Conservation (phyloP, 2,888 invertebrate genomes). For the Apodemia mormo region DNA sequence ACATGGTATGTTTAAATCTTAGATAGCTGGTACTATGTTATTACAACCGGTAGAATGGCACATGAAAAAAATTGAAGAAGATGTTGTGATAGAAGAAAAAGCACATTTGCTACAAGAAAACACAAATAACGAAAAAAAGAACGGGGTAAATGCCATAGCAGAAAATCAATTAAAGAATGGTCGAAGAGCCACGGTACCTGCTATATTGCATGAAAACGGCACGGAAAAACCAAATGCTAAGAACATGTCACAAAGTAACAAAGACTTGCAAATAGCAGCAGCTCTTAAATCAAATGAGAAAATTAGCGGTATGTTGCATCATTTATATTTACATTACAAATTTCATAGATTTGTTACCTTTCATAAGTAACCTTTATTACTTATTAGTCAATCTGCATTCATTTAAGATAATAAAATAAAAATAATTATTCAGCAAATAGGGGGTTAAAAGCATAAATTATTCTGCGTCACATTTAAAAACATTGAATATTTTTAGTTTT, state of each 20-base stretch:
- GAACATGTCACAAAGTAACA: conserved; percentile 50
- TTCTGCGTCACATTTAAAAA: too few species aligned
- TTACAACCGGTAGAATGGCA: conserved; percentile 83
- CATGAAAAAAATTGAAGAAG: conserved; percentile 67
- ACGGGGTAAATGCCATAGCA: conserved; percentile 48
- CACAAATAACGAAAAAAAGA: conserved; percentile 52
- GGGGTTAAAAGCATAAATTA: too few species aligned
- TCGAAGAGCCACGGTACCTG: conserved; percentile 41
- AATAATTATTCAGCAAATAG: too few species aligned
- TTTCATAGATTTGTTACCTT: too few species aligned
- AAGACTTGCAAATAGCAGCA: conserved; percentile 44
- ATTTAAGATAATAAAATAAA: too few species aligned
- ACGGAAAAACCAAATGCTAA: conserved; percentile 42
- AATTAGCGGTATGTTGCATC: conserved; percentile 48
- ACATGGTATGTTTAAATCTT: conserved; percentile 29
- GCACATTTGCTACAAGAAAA: conserved; percentile 58
- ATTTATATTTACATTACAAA: neutral
- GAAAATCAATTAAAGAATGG: conserved; percentile 35
- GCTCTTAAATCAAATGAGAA: conserved; percentile 41
- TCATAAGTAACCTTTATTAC: too few species aligned
- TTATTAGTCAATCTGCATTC: too few species aligned
- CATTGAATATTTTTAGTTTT: too few species aligned
- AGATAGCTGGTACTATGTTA: conserved; percentile 81
- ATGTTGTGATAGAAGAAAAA: conserved; percentile 63
- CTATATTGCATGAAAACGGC: conserved; percentile 38